Conservation (phyloP, 2,113 vertebrate genomes). For the Cervus canadensis region DNA sequence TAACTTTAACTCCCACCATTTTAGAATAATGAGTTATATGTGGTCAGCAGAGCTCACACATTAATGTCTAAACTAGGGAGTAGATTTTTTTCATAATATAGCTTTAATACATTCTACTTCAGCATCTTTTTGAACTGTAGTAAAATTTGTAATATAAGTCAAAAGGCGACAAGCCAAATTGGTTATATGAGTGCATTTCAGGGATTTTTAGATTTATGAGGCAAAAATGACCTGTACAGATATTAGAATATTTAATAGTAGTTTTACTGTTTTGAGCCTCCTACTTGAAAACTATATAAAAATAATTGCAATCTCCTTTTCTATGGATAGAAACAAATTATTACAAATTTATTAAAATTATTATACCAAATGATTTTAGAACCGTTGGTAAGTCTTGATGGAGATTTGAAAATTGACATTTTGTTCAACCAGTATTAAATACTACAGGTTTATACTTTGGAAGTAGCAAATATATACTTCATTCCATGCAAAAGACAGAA, state of each 20-base stretch:
- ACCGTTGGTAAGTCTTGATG: neutral
- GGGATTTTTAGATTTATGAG: neutral
- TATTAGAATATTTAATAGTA: neutral
- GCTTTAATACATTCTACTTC: neutral
- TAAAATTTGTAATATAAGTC: neutral
- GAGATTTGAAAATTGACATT: neutral
- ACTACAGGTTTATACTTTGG: neutral
- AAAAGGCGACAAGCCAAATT: neutral
- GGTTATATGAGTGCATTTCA: neutral
- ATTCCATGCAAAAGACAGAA: neutral
- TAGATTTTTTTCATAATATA: neutral
- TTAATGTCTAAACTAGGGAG: neutral
- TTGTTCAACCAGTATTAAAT: neutral
- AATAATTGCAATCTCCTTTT: neutral
- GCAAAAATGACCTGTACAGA: neutral
- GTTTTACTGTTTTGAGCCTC: neutral
- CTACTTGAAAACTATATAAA: conserved; percentile 25
- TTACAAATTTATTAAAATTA: neutral
- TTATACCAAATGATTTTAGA: neutral
- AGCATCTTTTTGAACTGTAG: neutral
- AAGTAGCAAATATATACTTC: neutral
- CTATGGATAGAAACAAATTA: neutral
- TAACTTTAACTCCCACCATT: neutral
- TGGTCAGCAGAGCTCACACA: neutral
- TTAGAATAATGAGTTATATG: neutral